Conservation (phyloP, 1,140 invertebrate genomes). For the Zaprionus davidi region DNA sequence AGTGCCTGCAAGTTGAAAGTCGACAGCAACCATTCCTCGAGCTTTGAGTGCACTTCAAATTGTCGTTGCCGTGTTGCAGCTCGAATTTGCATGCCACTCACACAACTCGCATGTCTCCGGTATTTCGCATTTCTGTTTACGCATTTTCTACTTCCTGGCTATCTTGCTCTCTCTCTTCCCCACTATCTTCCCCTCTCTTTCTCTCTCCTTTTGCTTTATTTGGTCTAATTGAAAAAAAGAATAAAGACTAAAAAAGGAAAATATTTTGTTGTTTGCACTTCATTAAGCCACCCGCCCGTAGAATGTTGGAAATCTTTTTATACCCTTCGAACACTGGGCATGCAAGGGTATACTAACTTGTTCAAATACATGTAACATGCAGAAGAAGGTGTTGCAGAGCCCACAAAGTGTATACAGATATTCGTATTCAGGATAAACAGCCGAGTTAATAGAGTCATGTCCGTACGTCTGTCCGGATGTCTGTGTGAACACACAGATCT, state of each 20-base stretch:
- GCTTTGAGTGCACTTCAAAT: slow-evolving; percentile 64
- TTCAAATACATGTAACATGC: no score
- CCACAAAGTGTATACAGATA: no score
- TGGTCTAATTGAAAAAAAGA: slow-evolving; percentile 15
- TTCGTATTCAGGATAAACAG: no score
- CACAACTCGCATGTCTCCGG: slow-evolving; percentile 52
- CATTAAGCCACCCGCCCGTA: slow-evolving; percentile 59
- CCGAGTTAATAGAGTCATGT: no score
- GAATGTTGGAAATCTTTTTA: not conserved
- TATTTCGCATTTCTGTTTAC: slow-evolving; percentile 60
- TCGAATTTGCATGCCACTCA: slow-evolving; percentile 77
- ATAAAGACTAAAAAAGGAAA: slow-evolving; percentile 38
- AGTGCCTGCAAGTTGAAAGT: slow-evolving; percentile 48
- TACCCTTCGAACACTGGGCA: not conserved
- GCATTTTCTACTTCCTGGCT: slow-evolving; percentile 41
- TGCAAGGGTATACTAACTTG: no score
- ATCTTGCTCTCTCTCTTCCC: not conserved
- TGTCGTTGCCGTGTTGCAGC: slow-evolving; percentile 40
- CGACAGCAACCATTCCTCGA: slow-evolving; percentile 57
- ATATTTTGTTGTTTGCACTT: slow-evolving; percentile 77
- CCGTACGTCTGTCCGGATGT: no score
- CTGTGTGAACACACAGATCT: no score
- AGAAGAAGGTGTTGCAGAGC: no score
- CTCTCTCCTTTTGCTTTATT: slow-evolving; percentile 19
- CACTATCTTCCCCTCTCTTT: not conserved